Conservation (phyloP, 1,140 invertebrate species). For the Mizuhopecten yessoensis region DNA sequence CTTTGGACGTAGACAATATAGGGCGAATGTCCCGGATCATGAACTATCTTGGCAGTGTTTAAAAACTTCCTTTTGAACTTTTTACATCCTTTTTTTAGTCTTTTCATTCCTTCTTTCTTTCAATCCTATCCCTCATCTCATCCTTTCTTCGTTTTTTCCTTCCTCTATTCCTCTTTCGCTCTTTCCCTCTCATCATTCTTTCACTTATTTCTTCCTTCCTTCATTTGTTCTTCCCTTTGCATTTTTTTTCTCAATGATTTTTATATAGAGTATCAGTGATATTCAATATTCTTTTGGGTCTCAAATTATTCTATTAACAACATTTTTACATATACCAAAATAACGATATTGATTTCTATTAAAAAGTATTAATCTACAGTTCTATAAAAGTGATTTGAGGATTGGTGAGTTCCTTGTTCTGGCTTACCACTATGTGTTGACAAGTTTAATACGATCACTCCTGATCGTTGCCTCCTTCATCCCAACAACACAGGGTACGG, state of each 20-base stretch:
- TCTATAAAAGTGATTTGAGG: background rate
- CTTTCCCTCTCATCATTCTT: background rate
- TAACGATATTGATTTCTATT: too few species aligned
- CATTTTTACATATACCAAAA: too few species aligned
- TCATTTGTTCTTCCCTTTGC: background rate
- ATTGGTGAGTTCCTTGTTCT: background rate
- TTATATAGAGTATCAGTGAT: too few species aligned
- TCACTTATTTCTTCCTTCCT: background rate
- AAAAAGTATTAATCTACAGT: too few species aligned
- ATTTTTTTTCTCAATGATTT: too few species aligned
- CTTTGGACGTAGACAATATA: background rate
- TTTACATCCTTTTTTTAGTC: background rate
- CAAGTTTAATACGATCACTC: background rate
- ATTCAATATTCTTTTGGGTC: too few species aligned
- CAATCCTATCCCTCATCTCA: background rate
- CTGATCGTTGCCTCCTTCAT: conserved; percentile 21
- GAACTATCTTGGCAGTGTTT: background rate
- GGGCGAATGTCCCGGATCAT: background rate
- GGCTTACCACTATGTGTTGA: background rate
- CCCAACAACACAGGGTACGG: background rate
- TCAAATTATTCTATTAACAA: too few species aligned
- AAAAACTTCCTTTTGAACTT: background rate
- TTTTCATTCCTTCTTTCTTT: background rate
- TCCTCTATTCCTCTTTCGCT: background rate
- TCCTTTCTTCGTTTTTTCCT: background rate